Conservation (phyloP, 2,113 vertebrate species). For the Gasterosteus nipponicus region DNA sequence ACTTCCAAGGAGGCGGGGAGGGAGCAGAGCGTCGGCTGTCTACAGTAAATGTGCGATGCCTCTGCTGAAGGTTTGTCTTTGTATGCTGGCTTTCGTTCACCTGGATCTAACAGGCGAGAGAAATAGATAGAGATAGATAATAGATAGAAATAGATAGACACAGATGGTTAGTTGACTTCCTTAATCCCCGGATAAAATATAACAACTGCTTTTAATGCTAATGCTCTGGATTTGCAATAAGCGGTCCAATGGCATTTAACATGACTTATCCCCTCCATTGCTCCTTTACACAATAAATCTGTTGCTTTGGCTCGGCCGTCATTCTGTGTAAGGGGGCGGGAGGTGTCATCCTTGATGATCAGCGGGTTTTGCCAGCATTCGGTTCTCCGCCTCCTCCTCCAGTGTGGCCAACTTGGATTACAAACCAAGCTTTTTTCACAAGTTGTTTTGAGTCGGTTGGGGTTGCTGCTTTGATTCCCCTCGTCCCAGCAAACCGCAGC, state of each 20-base stretch:
- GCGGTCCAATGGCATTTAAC: neutral
- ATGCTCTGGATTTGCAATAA: neutral
- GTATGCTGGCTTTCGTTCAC: conserved; percentile 32
- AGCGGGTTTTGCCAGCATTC: neutral
- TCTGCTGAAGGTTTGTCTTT: conserved; percentile 55
- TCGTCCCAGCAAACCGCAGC: neutral
- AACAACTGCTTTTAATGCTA: neutral
- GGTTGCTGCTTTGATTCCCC: neutral
- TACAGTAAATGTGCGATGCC: conserved; percentile 47
- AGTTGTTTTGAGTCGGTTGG: neutral
- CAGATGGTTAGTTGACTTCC: neutral
- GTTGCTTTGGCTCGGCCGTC: neutral
- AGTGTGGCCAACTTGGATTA: neutral
- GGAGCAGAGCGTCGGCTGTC: conserved; percentile 29
- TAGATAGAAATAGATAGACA: too few relatives aligned
- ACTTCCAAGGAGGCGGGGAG: conserved; percentile 41
- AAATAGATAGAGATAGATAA: neutral
- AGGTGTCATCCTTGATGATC: neutral
- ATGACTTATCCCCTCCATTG: neutral
- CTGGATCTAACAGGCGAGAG: conserved; percentile 34
- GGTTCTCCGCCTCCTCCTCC: neutral
- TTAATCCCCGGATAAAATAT: neutral
- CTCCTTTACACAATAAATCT: neutral
- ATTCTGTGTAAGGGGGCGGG: neutral
- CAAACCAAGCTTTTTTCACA: neutral